Conservation (phyloP, 2,113 vertebrate species). For the Crotalus tigris region DNA sequence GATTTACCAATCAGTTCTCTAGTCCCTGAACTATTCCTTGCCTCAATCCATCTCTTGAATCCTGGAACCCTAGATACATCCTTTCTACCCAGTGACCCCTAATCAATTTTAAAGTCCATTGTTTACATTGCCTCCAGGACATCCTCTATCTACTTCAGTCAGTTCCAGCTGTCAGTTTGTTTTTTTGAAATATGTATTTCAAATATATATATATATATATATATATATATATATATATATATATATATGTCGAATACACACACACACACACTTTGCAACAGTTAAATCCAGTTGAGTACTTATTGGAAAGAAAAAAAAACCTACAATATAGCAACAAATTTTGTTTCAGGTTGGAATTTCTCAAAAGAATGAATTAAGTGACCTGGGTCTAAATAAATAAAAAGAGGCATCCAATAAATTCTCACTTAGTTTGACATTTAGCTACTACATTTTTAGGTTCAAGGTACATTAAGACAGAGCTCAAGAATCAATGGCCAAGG, state of each 20-base stretch:
- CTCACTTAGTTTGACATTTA: conserved; percentile 38
- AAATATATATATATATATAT: not conserved
- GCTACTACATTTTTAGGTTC: conserved; percentile 38
- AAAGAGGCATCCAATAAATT: conserved; percentile 31
- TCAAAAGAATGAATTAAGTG: conserved; percentile 42
- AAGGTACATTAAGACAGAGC: conserved; percentile 24
- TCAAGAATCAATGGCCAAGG: conserved; percentile 14
- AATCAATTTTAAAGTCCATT: conserved; percentile 21
- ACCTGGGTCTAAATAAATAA: conserved; percentile 34
- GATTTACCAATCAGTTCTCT: conserved; percentile 31
- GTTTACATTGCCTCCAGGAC: not conserved
- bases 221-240: too few species aligned
- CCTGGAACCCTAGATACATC: conserved; percentile 28
- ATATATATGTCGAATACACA: too few species aligned
- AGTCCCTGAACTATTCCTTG: conserved; percentile 16
- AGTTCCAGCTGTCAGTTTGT: not conserved
- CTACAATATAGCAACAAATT: not conserved
- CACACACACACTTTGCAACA: not conserved
- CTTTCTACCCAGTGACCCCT: not conserved
- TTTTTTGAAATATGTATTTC: not conserved
- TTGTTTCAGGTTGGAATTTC: conserved; percentile 41
- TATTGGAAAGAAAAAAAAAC: conserved; percentile 25
- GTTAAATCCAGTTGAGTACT: conserved; percentile 18
- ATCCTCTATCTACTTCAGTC: conserved; percentile 11
- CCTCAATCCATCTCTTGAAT: conserved; percentile 3